Percentiles rank a stretch among this genome's conserved stretches.
Conservation (phyloP, 1,140 invertebrate genomes). For the Drosophila neocordata region DNA sequence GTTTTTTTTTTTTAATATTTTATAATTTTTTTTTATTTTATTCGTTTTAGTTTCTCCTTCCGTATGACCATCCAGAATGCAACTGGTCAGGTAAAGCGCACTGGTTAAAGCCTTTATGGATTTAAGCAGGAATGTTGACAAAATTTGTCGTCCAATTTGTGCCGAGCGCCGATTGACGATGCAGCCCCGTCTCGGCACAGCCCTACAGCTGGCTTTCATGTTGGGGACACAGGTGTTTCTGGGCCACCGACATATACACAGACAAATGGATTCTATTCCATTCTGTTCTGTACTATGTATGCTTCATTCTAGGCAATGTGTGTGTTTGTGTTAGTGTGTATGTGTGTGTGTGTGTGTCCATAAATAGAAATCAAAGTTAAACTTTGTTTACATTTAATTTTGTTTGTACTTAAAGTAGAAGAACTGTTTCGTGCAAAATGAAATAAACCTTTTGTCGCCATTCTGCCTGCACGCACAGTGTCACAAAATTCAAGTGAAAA, state of each 20-base stretch:
- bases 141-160: conserved; percentile 5
- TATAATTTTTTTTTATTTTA: not conserved
- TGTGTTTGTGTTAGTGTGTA: not conserved
- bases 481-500: conserved; percentile 8
- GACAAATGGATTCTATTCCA: not conserved
- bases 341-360: not conserved
- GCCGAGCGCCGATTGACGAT: not conserved
- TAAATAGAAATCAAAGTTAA: conserved; percentile 20
- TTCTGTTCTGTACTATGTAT: conserved; percentile 4
- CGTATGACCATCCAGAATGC: conserved; percentile 15
- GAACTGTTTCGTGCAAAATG: not conserved
- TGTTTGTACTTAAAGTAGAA: conserved; percentile 7
- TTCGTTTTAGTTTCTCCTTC: conserved; percentile 2
- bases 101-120: conserved; percentile 11
- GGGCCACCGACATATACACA: not conserved
- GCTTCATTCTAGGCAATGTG: not conserved
- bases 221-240: conserved; percentile 15
- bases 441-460: conserved; percentile 10
- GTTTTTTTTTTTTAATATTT: not conserved
- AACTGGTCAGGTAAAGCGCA: not conserved
- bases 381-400: conserved; percentile 5
- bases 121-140: conserved; percentile 18
- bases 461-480: conserved; percentile 4
- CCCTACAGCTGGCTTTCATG: conserved; percentile 4
- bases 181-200: not conserved